Evolutionary conservation across 1,140 invertebrate genomes (phyloP), one percentile per base, ranked within the genome.

Genomic region (Hesperophylax magnus): DNA sequence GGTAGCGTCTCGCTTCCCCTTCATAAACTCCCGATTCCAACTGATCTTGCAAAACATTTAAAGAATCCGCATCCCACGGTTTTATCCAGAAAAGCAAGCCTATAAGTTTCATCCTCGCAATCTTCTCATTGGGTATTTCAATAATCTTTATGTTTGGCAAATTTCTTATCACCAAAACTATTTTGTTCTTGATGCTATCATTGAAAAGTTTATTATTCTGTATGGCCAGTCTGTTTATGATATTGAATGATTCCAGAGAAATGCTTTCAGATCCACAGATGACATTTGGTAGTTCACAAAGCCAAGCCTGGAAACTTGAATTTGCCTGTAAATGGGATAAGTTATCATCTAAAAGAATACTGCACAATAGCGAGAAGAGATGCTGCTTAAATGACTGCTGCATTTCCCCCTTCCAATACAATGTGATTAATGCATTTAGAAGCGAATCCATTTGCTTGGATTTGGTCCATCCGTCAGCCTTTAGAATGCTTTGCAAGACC

Each of bases 1-100:
- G 75, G 76, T 74, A 84, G 47, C 78, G 67, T 54, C 80, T 84
- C 14, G 39, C 27, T 27, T 82, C 76, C 27, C 18, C 65, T 34
- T 77, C 72, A 60, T 80, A 84, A 74, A 34, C 20, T 52, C 78
- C 20, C n/a, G 80, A 81, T 56, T 87, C 80, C 79, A 90, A 84
- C 77, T 90, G 89, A 20, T 86, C 86, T 81, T 90, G 87, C 69
- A 90, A 84, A 76, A 88, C 82, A 85, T 89, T 88, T 56, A 90
- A 86, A 31, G 88, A 87, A 22, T 87, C 86, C 52, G 74, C 85
- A 84, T 90, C 88, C 88, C 88, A 90, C 27, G 81, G 79, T 82
- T 87, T 88, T 22, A 90, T 86, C 87, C 88, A 90, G 84, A 88
- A 89, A 11, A 90, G 78, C 58, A 90, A 80, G 31, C 88, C 88